Evolutionary conservation across 2,888 invertebrate genomes (phyloP), one percentile per base, ranked within the genome.

Genomic region (Drosophila recens): DNA sequence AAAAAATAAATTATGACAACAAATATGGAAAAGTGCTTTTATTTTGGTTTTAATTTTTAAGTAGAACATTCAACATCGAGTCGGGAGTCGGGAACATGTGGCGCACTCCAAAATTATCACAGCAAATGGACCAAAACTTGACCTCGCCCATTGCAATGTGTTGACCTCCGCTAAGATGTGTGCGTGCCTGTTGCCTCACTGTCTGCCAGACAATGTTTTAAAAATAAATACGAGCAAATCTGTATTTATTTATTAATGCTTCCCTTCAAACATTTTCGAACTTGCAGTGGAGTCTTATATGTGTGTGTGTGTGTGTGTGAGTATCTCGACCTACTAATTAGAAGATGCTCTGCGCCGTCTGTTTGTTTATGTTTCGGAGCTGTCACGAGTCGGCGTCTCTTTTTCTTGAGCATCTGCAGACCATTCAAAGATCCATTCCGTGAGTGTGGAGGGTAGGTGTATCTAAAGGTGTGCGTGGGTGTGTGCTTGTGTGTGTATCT

Each of bases 211-310:
- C 52, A 69, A 80, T 76, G 65, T 89, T 89, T 87, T 80, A 82
- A 82, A 89, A 87, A 90, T 90, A 89, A 90, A 90, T 82, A 86
- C 72, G 59, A 71, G 64, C 84, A 83, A 79, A 87, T 83, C 87
- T 79, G 61, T 74, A 84, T 75, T 79, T 83, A 83, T 83, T 87
- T 83, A 88, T 88, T 82, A 87, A 77, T 78, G 57, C 48, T 15
- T 27, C 43, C 38, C 38, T 42, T 20, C 48, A 45, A 53, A 53
- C 13, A 15, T 33, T 20, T 20, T 54, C 43, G 23, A 34, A 23
- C 11, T 43, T 34, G 10, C 34, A 43, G 34, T 34, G 20, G 20
- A 51, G 49, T 51, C 34, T 20, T 34, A 8, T 8, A 8, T 8
- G 15, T 40, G 13, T 20, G 20, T 43, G 20, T 43, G 43, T 20